Evolutionary conservation across 2,888 invertebrate species (phyloP).

Genomic region (Philereme transversata): DNA sequence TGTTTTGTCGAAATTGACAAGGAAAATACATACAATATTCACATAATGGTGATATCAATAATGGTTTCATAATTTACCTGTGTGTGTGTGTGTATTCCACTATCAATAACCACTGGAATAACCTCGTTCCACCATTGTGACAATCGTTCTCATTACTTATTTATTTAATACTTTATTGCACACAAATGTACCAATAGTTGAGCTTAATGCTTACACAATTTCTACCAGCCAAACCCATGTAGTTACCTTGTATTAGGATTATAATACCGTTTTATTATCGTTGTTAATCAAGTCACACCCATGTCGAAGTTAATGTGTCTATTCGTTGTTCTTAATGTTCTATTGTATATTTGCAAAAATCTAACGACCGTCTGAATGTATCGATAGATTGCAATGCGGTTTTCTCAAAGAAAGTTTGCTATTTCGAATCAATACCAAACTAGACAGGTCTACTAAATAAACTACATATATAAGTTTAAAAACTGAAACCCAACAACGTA

Average conservation of each 20-base stretch:
- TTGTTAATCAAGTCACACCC: conserved; percentile 36
- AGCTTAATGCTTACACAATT: no score
- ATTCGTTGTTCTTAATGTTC: neutral
- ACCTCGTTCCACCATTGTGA: neutral
- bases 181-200: no score
- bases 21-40: neutral
- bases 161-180: no score
- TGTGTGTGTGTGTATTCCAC: no score
- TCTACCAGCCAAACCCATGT: neutral
- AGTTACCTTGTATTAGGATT: conserved; percentile 18
- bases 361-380: conserved; percentile 3
- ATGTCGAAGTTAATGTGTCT: conserved; percentile 37
- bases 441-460: no score
- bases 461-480: no score
- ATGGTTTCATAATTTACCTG: no score
- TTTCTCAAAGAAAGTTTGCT: no score
- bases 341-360: conserved; percentile 9
- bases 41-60: no score
- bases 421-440: no score
- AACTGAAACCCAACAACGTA: no score
- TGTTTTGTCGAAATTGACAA: conserved; percentile 6
- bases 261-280: conserved; percentile 37
- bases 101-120: neutral
- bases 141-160: conserved; percentile 5
- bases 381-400: no score